Conservation (phyloP, 2,888 invertebrate genomes). For the Gortyna flavago region DNA sequence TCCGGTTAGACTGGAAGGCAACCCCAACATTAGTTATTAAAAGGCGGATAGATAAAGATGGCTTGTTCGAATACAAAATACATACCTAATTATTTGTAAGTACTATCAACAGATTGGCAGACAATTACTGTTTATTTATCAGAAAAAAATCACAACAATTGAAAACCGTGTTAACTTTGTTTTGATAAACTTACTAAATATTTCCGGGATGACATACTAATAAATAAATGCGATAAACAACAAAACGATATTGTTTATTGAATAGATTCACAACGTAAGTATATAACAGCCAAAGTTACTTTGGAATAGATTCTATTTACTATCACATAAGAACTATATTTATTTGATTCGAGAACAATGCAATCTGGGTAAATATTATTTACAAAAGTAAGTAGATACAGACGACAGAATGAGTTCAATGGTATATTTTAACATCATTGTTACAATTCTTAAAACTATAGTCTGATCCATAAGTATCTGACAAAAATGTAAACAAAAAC, state of each 20-base stretch:
- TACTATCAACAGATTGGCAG: not conserved
- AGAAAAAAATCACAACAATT: not conserved
- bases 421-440: not conserved
- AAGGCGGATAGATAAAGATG: not conserved
- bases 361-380: slow-evolving; percentile 2
- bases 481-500: not conserved
- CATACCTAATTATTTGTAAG: not conserved
- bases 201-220: not conserved
- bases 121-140: not conserved
- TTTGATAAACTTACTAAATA: not conserved
- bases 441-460: not conserved
- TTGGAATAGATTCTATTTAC: slow-evolving; percentile 36
- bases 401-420: not conserved
- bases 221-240: slow-evolving; percentile 17
- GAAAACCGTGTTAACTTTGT: slow-evolving; percentile 10
- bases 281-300: slow-evolving; percentile 45
- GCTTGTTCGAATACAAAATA: not conserved
- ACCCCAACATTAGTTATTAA: too few species aligned
- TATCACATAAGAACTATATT: slow-evolving; percentile 24
- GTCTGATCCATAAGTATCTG: not conserved
- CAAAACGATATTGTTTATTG: slow-evolving; percentile 37
- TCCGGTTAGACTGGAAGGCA: too few species aligned
- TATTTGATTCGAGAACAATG: slow-evolving; percentile 31
- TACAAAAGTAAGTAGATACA: slow-evolving; percentile 21
- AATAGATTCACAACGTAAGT: slow-evolving; percentile 25